A percentile compares a stretch with the other conserved stretches of the same genome.
These are phyloP conservation scores for Hepsetus odoe DNA, from an alignment of 2,113 vertebrate species.

Conservation along the genomic window DNA sequence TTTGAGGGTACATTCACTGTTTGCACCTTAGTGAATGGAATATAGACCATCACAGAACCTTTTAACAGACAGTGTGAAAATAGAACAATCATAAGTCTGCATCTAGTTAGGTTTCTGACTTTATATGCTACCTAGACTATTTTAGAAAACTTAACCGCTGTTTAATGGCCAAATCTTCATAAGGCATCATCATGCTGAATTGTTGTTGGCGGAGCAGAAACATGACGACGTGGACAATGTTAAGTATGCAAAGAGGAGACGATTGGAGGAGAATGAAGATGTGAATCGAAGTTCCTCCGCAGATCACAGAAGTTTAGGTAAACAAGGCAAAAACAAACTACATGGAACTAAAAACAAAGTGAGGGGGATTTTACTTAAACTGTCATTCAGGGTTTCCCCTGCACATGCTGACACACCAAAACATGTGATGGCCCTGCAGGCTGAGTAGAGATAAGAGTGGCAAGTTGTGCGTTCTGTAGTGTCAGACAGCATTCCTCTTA, in stretches of 20 bases:
- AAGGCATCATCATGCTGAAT: conserved; percentile 69
- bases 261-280: conserved; percentile 54
- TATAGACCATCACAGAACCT: no score
- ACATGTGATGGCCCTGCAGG: neutral
- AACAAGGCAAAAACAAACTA: neutral
- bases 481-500: conserved; percentile 30
- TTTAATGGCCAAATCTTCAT: neutral
- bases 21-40: no score
- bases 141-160: neutral
- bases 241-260: conserved; percentile 68
- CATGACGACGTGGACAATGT: conserved; percentile 70
- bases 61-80: no score
- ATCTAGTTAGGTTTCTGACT: neutral
- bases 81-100: no score
- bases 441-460: neutral
- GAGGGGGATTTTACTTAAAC: neutral
- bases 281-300: conserved; percentile 31
- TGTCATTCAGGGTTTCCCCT: conserved; percentile 9
- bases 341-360: neutral
- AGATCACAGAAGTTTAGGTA: conserved; percentile 61
- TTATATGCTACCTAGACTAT: neutral
- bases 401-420: conserved; percentile 1
- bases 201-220: conserved; percentile 54
- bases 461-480: neutral
- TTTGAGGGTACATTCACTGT: no score